Percentiles rank a stretch among this genome's conserved stretches.
These are phyloP conservation scores for Pagrus major DNA, from an alignment of 2,113 vertebrate species.

Conservation along the genomic window DNA sequence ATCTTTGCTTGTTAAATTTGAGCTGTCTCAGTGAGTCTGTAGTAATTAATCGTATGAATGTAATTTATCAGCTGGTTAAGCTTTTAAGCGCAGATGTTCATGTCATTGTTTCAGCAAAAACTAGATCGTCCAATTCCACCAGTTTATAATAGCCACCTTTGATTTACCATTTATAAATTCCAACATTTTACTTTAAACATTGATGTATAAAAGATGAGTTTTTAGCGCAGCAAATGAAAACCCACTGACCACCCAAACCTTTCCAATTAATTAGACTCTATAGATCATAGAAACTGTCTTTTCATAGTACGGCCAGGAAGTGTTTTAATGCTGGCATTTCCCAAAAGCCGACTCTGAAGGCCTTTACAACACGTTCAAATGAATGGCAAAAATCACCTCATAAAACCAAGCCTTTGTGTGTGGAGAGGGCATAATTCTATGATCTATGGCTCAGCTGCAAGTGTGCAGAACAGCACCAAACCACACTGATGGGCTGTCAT, in stretches of 20 bases:
- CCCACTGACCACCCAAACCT: conserved; percentile 13
- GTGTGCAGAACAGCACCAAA: conserved; percentile 58
- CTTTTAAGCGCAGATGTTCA: background rate
- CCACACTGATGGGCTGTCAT: conserved; percentile 69
- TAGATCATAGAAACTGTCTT: conserved; percentile 30
- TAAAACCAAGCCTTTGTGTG: conserved; percentile 42
- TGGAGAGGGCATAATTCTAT: conserved; percentile 44
- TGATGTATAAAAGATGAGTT: background rate
- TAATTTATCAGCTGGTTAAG: conserved; percentile 25
- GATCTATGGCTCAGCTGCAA: conserved; percentile 73
- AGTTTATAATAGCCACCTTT: background rate
- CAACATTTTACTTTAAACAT: conserved; percentile 4
- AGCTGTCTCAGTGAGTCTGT: background rate
- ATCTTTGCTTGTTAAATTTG: background rate
- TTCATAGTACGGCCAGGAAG: conserved; percentile 35
- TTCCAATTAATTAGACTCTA: conserved; percentile 24
- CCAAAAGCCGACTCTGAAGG: conserved; percentile 27
- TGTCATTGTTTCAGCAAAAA: background rate
- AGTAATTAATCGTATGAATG: conserved; percentile 47
- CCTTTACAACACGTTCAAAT: conserved; percentile 45
- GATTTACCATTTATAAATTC: conserved; percentile 21
- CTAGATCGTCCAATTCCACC: background rate
- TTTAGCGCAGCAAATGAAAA: conserved; percentile 18
- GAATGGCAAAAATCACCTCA: conserved; percentile 38
- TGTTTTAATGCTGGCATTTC: conserved; percentile 40